Evolutionary conservation across 2,797 vertebrate species (phyloP).

Genomic region (Hydrolagus colliei): DNA sequence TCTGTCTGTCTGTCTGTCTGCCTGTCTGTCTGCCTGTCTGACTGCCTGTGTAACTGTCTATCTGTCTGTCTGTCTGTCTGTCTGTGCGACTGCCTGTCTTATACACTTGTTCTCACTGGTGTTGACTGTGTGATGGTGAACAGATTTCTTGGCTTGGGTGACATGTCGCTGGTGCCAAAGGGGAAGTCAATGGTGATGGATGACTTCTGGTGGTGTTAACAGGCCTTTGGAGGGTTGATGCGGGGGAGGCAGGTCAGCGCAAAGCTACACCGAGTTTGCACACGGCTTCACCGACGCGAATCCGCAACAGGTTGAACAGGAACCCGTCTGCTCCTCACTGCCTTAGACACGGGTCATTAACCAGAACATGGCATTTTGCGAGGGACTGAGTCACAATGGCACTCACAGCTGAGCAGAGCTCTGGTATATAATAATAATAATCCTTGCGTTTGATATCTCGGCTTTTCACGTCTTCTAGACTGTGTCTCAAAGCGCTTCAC

Average conservation of each 20-base stretch:
- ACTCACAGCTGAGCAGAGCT: too few species aligned
- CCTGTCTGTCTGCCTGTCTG: background rate
- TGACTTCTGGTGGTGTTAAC: conserved; percentile 21
- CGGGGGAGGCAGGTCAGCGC: background rate
- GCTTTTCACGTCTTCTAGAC: too few species aligned
- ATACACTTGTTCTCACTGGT: conserved; percentile 6
- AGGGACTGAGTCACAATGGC: too few species aligned
- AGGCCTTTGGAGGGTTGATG: background rate
- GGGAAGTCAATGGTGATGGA: background rate
- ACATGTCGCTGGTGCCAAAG: conserved; percentile 2
- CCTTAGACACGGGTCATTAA: too few species aligned
- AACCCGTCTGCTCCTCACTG: background rate
- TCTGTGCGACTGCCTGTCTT: background rate
- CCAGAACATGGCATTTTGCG: too few species aligned
- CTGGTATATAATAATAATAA: too few species aligned
- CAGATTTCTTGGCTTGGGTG: background rate
- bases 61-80: too few species aligned
- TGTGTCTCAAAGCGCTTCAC: too few species aligned
- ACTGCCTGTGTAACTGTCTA: too few species aligned
- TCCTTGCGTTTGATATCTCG: too few species aligned
- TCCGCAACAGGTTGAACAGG: background rate
- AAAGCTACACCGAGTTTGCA: background rate
- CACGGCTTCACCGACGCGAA: background rate
- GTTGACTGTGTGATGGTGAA: conserved; percentile 21
- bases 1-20: too few species aligned